Base-by-base conservation (phyloP, 2,888 invertebrate genomes). In the Apeira syringaria region DNA sequence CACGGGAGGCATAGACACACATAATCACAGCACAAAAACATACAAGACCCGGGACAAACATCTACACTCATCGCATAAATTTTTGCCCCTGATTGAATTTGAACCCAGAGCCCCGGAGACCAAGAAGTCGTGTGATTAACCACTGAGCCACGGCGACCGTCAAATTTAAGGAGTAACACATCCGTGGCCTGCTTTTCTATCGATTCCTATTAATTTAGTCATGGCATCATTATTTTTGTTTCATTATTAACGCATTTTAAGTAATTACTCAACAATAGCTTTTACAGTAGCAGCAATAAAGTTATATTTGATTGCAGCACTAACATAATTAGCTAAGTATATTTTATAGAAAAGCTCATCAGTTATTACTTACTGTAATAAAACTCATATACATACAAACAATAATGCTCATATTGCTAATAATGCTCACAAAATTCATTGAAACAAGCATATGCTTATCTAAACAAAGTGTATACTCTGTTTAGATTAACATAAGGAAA, bases 401-500 rank as follows among this genome's bases (percentile, higher is more conserved):
- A n/a, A 22, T 39, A 31, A 32, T 32, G 39, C n/a, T 39, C 32
- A 17, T 8, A 8, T n/a, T 7, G 5, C 3, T 26, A 10, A 27
- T 27, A 27, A 39, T 27, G 2, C 26, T 15, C 15, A 15, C 35
- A 10, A 13, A 35, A 42, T 35, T 25, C 26, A 30, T 35, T 30
- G 12, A 35, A 30, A 26, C n/a, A n/a, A n/a, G n/a, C n/a, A n/a
- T n/a, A n/a, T n/a, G n/a, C n/a, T n/a, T n/a, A n/a, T n/a, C n/a
- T n/a, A n/a, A n/a, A n/a, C n/a, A 24, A 42, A 27, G 18, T 35
- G 13, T 26, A 30, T 10, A 27, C 15, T 30, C 17, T 26, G 26
- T 20, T 26, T 25, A 30, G 11, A 36, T 43, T 43, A 36, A 36
- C 24, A 43, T 22, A 11, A 25, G 15, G 26, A 27, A 36, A 32